phyloP scores from a whole-genome alignment of 1,140 invertebrate genomes.

The Sycobia sp. region DNA sequence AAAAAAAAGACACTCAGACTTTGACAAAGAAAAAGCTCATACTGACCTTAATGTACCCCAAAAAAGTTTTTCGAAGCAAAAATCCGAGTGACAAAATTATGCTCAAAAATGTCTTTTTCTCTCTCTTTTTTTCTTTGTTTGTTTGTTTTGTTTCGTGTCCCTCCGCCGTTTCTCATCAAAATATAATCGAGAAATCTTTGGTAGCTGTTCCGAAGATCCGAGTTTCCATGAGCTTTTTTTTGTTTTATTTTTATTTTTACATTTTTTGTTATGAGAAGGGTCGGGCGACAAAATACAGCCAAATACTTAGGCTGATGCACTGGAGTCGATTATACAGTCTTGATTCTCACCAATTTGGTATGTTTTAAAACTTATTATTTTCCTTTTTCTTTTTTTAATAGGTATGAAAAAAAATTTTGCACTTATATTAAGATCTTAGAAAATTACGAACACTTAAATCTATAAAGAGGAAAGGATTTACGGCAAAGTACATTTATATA shows the following conservation, averaged over 20 bases:
- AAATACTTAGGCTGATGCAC: too few species aligned
- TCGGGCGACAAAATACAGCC: too few species aligned
- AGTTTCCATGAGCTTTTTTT: background rate
- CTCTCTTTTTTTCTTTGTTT: background rate
- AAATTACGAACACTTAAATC: too few species aligned
- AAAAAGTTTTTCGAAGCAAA: slow-evolving; percentile 18
- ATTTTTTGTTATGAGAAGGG: background rate
- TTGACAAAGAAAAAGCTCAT: slow-evolving; percentile 18
- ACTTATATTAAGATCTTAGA: too few species aligned
- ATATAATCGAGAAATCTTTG: slow-evolving; percentile 2
- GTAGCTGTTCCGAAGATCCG: background rate
- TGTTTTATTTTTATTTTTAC: background rate
- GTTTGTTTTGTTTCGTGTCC: too few species aligned
- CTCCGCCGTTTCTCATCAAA: slow-evolving; percentile 9
- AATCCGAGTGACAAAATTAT: slow-evolving; percentile 16
- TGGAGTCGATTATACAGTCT: too few species aligned
- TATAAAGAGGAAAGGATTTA: background rate
- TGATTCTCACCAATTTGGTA: background rate
- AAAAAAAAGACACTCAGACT: slow-evolving; percentile 23
- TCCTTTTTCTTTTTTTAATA: too few species aligned
- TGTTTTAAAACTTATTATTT: too few species aligned
- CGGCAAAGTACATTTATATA: slow-evolving; percentile 4
- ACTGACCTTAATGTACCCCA: slow-evolving; percentile 24
- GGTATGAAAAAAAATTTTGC: too few species aligned
- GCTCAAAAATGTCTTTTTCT: slow-evolving; percentile 14